Percentiles rank a stretch among this genome's conserved stretches.
Conservation (phyloP, 2,888 invertebrate species). For the Sinohyriopsis cumingii region DNA sequence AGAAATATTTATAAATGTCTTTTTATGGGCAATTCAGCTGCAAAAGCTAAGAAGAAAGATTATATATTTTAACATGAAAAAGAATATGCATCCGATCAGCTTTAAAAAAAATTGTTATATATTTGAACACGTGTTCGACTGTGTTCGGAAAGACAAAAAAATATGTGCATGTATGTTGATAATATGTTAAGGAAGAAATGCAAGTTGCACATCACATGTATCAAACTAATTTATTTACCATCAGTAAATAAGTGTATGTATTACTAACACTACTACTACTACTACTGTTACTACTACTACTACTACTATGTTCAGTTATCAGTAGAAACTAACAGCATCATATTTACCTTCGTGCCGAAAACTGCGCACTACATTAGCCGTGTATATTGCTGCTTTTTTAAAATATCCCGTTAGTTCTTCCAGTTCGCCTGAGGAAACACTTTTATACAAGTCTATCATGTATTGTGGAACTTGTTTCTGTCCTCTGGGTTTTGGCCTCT, state of each 20-base stretch:
- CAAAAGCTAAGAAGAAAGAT: too few species aligned
- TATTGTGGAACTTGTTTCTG: slow-evolving; percentile 82
- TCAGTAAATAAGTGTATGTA: neutral
- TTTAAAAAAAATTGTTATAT: too few species aligned
- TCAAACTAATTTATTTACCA: neutral
- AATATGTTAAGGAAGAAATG: too few species aligned
- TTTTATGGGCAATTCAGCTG: too few species aligned
- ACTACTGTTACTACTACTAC: slow-evolving; percentile 1
- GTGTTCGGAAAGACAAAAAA: too few species aligned
- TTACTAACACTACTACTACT: neutral
- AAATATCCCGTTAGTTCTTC: slow-evolving; percentile 71
- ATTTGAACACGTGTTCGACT: too few species aligned
- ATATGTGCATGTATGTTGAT: too few species aligned
- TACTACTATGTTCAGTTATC: neutral
- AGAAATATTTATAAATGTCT: too few species aligned
- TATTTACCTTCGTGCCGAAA: slow-evolving; percentile 62
- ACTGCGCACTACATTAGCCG: slow-evolving; percentile 68
- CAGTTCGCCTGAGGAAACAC: slow-evolving; percentile 79
- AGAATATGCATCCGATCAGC: too few species aligned
- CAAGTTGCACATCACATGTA: too few species aligned
- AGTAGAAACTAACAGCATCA: neutral
- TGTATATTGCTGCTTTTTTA: slow-evolving; percentile 32
- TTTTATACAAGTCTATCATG: slow-evolving; percentile 85
- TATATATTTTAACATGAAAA: too few species aligned
- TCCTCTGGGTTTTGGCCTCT: slow-evolving; percentile 74